These are phyloP conservation scores for Geodia barretti DNA, from an alignment of 37 sponge, comb jelly and placozoan genomes.

Conservation along the genomic window DNA sequence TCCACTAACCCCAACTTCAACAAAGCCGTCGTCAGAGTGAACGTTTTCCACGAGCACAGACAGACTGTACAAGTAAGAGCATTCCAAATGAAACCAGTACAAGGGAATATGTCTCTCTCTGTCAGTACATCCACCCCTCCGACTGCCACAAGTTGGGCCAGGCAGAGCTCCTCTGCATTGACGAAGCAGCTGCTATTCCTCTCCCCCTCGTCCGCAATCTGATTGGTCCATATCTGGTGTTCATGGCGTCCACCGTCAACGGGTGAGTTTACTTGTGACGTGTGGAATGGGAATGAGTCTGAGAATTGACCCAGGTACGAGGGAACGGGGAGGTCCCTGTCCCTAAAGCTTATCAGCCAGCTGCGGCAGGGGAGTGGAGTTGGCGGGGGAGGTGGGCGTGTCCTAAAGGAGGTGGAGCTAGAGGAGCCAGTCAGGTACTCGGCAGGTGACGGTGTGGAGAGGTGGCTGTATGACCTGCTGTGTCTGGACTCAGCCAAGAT, in stretches of 20 bases:
- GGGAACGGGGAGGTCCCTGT: slow-evolving; percentile 95
- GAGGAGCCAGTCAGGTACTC: slow-evolving; percentile 93
- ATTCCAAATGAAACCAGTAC: neutral
- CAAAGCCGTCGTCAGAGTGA: slow-evolving; percentile 88
- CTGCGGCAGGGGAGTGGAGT: slow-evolving; percentile 67
- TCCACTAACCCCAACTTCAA: slow-evolving; percentile 91
- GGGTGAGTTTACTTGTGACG: slow-evolving; percentile 60
- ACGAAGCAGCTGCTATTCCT: slow-evolving; percentile 98
- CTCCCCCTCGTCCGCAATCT: slow-evolving; percentile 91
- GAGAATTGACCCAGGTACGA: slow-evolving; percentile 69
- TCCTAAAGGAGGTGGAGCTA: slow-evolving; percentile 75
- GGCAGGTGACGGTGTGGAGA: slow-evolving; percentile 80
- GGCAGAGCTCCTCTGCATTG: slow-evolving; percentile 95
- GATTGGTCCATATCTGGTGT: slow-evolving; percentile 93
- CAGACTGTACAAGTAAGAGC: slow-evolving; percentile 85
- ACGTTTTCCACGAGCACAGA: slow-evolving; percentile 88
- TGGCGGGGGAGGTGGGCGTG: slow-evolving; percentile 59
- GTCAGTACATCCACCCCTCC: slow-evolving; percentile 90
- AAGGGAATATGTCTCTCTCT: neutral
- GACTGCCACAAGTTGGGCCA: slow-evolving; percentile 88
- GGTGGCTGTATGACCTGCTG: slow-evolving; percentile 92
- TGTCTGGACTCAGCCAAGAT: slow-evolving; percentile 80
- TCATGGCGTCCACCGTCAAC: slow-evolving; percentile 96
- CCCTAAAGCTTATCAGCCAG: slow-evolving; percentile 88
- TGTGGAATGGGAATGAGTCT: neutral